Evolutionary conservation across 2,888 invertebrate species (phyloP).

Genomic region (Oasisia sp.): DNA sequence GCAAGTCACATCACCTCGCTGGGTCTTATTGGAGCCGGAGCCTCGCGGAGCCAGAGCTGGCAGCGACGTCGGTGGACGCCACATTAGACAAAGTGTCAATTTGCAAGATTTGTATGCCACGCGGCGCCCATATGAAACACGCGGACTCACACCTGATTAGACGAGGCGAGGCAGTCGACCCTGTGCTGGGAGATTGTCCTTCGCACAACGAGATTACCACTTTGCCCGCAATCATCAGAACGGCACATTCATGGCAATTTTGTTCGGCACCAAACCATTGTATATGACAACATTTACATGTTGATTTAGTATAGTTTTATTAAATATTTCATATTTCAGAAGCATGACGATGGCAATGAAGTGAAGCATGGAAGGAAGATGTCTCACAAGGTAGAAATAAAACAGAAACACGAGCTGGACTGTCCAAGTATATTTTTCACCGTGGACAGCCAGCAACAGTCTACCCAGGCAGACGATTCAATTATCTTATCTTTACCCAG

Average conservation of each 20-base stretch:
- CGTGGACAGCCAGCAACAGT: not conserved
- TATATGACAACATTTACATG: not conserved
- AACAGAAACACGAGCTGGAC: not conserved
- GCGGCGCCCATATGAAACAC: not conserved
- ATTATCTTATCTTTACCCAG: not conserved
- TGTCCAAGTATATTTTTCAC: not conserved
- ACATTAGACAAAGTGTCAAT: slow-evolving; percentile 17
- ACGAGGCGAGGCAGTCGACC: not conserved
- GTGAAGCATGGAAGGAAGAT: not conserved
- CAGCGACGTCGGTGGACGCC: not conserved
- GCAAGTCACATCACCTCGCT: not conserved
- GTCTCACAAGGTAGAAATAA: not conserved
- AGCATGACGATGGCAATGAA: not conserved
- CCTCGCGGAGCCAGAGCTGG: not conserved
- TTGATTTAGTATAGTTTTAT: not conserved
- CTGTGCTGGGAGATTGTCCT: not conserved
- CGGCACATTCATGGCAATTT: not conserved
- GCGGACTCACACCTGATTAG: not conserved
- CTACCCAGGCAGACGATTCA: not conserved
- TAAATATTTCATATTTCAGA: not conserved
- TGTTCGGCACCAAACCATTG: not conserved
- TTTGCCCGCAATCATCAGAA: not conserved
- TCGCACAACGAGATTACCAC: not conserved
- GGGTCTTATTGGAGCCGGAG: not conserved
- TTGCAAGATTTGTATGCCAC: slow-evolving; percentile 13